Base-by-base conservation (phyloP, 2,113 vertebrate genomes). In the Coptodon rendalli region DNA sequence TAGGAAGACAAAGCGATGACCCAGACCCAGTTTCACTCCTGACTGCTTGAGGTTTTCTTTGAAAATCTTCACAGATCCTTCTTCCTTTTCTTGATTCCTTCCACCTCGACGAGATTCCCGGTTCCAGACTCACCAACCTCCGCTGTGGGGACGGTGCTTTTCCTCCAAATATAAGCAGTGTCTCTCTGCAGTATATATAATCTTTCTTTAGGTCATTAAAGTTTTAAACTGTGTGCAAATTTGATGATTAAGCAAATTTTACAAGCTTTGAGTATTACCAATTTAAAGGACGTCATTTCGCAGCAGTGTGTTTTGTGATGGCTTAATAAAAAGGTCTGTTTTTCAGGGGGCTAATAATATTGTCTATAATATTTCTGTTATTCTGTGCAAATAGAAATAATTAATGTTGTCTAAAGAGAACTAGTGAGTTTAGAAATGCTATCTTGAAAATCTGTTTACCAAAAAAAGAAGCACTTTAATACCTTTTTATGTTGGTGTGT, bases 21-120 rank as follows among this genome's bases (percentile, higher is more conserved):
- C 6, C 31, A n/a, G 31, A 38, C 31, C 61, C 34, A 66, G 61
- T 66, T 38, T 66, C 19, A 22, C 10, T 2, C 34, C 11, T 68
- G 63, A 68, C 1, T 22, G 34, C 63, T 38, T 66, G 61, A 38
- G 61, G 34, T 0, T 22, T 38, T 36, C 3, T 68, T 22, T 38
- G 19, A 68, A 68, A 68, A 22, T 68, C 34, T 38, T 68, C 34
- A 38, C 11, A 3, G 34, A 68, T 68, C 61, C 61, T 0, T 1
- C 34, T 68, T 68, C 11, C 6, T 68, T 66, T 66, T 68, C 63
- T 13, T 38, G 31, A 36, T 66, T 66, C 19, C 10, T 66, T 66
- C 61, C 19, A 38, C 61, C 11, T 13, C 5, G 0, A 40, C 0
- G 0, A 68, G 0, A 68, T 68, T 68, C 63, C 63, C 12, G 5